phyloP scores from a whole-genome alignment of 2,888 invertebrate species.

The Cotesia congregata region DNA sequence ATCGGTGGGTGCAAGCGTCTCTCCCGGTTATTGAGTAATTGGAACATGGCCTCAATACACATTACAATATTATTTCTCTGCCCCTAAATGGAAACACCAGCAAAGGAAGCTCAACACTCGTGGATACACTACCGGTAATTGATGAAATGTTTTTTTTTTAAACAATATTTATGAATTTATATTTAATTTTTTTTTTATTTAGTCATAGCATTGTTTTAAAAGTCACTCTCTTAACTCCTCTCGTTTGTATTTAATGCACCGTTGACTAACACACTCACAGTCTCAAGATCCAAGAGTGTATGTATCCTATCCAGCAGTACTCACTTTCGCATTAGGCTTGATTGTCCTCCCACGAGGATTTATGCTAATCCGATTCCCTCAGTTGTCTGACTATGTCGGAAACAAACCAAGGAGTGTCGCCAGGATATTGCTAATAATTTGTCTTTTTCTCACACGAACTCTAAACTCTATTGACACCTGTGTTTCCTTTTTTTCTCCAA shows the following conservation, averaged over 20 bases:
- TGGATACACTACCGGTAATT: background rate
- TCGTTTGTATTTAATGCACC: background rate
- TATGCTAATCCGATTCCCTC: conserved; percentile 58
- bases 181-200: conserved; percentile 10
- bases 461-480: conserved; percentile 41
- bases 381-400: conserved; percentile 53
- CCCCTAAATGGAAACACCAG: conserved; percentile 65
- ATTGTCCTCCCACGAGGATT: conserved; percentile 65
- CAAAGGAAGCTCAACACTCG: background rate
- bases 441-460: conserved; percentile 38
- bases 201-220: conserved; percentile 18
- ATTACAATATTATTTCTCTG: conserved; percentile 54
- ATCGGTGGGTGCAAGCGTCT: conserved; percentile 56
- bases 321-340: conserved; percentile 49
- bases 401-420: conserved; percentile 51
- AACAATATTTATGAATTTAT: background rate
- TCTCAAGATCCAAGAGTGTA: background rate
- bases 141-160: conserved; percentile 18
- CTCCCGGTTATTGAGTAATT: conserved; percentile 63
- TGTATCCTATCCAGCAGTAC: conserved; percentile 2
- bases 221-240: background rate
- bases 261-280: background rate
- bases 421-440: conserved; percentile 55
- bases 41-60: conserved; percentile 65
- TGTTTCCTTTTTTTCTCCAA: conserved; percentile 18